Evolutionary conservation across 2,797 vertebrate genomes (phyloP), one percentile per base, ranked within the genome.

Genomic region (Lithobates pipiens): DNA sequence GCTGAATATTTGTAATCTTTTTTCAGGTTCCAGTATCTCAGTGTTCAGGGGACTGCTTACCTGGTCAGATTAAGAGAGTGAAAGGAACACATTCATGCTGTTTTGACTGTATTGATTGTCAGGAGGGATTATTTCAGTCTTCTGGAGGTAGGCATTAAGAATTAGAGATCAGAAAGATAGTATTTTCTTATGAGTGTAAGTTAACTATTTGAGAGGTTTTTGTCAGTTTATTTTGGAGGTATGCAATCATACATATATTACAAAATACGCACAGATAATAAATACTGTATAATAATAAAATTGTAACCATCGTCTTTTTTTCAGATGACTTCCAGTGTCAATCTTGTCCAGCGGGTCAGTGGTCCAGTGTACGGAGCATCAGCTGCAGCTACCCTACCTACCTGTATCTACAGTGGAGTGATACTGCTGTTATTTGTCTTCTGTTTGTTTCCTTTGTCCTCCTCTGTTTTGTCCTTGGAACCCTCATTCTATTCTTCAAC

Each of bases 11-110:
- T 76, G 25, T 29, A 36, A 18, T 74, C 8, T 50, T 75, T 27
- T 75, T 18, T n/a, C 25, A 54, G 98, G 89, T 90, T 54, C 97
- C 98, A 0, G 0, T 70, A 0, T 98, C 97, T 1, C 95, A 90
- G n/a, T 98, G 98, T 88, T 97, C 96, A 1, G 91, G 88, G 1
- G 80, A 82, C 0, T 99, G 98, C 85, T 39, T 5, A 0, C 27
- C 39, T 0, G 98, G 98, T 34, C 97, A 98, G 32, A 90, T 97
- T 54, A 95, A 89, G 42, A 89, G 88, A 3, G 94, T 96, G 61
- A 99, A 98, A 91, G 97, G 98, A 11, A 97, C 95, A 89, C 95
- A 97, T 84, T 96, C 97, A 82, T 99, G 98, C 94, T 99, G 98
- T 88, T 99, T 95, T 0, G 96, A 99, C 88, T 98, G 98, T 13